phyloP scores from a whole-genome alignment of 92 coral and sea anemone genomes.

The Blastomussa wellsi region DNA sequence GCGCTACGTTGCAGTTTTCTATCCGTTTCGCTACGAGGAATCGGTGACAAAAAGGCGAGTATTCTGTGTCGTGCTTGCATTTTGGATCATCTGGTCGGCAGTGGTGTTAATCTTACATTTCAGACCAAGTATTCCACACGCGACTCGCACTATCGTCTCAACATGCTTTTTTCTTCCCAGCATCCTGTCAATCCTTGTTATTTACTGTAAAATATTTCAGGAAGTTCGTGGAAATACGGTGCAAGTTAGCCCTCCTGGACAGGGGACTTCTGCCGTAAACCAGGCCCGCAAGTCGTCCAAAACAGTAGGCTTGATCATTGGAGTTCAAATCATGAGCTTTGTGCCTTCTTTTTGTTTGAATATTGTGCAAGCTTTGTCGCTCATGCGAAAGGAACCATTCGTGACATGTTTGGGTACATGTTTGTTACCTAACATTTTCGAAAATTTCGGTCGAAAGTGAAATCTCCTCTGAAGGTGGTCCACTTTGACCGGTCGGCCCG shows the following conservation, averaged over 20 bases:
- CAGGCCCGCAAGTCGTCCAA: slow-evolving; percentile 15
- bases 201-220: slow-evolving; percentile 15
- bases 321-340: slow-evolving; percentile 11
- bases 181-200: slow-evolving; percentile 1
- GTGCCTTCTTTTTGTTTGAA: slow-evolving; percentile 4
- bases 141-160: not conserved
- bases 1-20: slow-evolving; percentile 40
- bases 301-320: slow-evolving; percentile 12
- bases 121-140: not conserved
- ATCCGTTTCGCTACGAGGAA: slow-evolving; percentile 28
- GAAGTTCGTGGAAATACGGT: slow-evolving; percentile 13
- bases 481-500: too few relatives aligned
- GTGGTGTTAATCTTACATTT: slow-evolving; percentile 2
- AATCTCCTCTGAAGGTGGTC: too few relatives aligned
- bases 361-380: slow-evolving; percentile 10
- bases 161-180: slow-evolving; percentile 10
- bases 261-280: not conserved
- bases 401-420: not conserved
- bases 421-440: too few relatives aligned
- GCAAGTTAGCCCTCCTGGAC: not conserved
- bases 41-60: slow-evolving; percentile 37
- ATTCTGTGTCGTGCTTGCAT: not conserved
- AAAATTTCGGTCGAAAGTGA: too few relatives aligned
- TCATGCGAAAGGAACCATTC: not conserved
- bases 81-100: slow-evolving; percentile 24